phyloP scores from a whole-genome alignment of 2,888 invertebrate genomes.

The Agriopis aurantiaria region DNA sequence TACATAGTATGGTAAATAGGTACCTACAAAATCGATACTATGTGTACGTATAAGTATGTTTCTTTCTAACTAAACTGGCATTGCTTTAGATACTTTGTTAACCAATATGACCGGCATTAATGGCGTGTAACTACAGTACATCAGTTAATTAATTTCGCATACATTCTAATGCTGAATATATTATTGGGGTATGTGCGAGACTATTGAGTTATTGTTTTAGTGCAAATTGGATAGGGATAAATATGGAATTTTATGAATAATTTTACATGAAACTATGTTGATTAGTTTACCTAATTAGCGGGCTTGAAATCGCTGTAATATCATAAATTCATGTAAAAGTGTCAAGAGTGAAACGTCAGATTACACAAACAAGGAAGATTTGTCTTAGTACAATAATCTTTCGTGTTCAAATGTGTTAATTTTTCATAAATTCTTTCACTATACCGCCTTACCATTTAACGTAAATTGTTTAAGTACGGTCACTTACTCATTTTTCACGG shows the following conservation, averaged over 20 bases:
- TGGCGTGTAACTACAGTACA: background rate
- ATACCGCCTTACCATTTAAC: too few species aligned
- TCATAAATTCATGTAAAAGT: too few species aligned
- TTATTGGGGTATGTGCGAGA: background rate
- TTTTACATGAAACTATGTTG: background rate
- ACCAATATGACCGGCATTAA: slow-evolving; percentile 22
- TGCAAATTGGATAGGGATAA: background rate
- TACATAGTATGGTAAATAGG: too few species aligned
- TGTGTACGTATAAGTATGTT: too few species aligned
- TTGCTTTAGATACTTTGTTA: slow-evolving; percentile 1
- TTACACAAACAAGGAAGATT: too few species aligned
- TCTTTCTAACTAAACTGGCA: slow-evolving; percentile 2
- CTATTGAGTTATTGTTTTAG: slow-evolving; percentile 9
- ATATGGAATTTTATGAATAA: background rate
- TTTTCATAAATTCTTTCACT: too few species aligned
- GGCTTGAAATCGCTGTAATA: background rate
- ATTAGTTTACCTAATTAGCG: background rate
- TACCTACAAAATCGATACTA: too few species aligned
- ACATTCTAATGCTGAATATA: slow-evolving; percentile 10
- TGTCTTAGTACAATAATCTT: too few species aligned
- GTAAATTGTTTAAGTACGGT: too few species aligned
- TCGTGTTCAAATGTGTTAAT: too few species aligned
- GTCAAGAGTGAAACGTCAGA: too few species aligned
- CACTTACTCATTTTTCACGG: too few species aligned
- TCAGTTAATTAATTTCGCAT: slow-evolving; percentile 17